phyloP scores from a whole-genome alignment of 2,888 invertebrate species.

The Gortyna flavago region DNA sequence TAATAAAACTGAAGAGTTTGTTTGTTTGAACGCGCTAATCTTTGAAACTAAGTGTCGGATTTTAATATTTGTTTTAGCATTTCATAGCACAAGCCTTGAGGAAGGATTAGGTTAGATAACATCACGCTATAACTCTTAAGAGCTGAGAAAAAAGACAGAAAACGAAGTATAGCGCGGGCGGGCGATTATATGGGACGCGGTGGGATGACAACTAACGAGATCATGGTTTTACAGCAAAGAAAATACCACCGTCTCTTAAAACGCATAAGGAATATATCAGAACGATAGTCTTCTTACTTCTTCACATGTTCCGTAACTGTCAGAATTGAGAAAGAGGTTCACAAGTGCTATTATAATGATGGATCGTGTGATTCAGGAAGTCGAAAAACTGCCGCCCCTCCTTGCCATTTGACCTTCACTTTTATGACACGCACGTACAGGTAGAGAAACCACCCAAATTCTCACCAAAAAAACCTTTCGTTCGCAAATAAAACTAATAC shows the following conservation, averaged over 20 bases:
- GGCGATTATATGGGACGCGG: too few relatives aligned
- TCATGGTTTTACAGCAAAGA: background rate
- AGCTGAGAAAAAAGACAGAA: too few relatives aligned
- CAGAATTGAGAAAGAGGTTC: background rate
- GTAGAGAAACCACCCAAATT: background rate
- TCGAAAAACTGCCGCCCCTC: background rate
- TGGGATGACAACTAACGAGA: background rate
- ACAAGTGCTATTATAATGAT: background rate
- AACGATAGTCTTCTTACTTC: background rate
- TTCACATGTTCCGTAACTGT: background rate
- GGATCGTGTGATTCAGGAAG: conserved; percentile 1
- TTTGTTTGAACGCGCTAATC: too few relatives aligned
- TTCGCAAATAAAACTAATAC: conserved; percentile 18
- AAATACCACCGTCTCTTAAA: background rate
- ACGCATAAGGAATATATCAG: background rate
- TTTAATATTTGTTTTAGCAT: too few relatives aligned
- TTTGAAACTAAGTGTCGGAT: too few relatives aligned
- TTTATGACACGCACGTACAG: conserved; percentile 4
- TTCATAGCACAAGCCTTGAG: too few relatives aligned
- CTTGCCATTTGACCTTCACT: conserved; percentile 3
- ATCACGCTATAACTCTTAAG: too few relatives aligned
- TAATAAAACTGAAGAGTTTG: too few relatives aligned
- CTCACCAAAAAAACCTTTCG: conserved; percentile 8
- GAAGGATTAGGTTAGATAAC: too few relatives aligned
- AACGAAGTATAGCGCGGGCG: too few relatives aligned